Evolutionary conservation across 2,113 vertebrate species (phyloP).

Genomic region (Cynoglossus semilaevis): DNA sequence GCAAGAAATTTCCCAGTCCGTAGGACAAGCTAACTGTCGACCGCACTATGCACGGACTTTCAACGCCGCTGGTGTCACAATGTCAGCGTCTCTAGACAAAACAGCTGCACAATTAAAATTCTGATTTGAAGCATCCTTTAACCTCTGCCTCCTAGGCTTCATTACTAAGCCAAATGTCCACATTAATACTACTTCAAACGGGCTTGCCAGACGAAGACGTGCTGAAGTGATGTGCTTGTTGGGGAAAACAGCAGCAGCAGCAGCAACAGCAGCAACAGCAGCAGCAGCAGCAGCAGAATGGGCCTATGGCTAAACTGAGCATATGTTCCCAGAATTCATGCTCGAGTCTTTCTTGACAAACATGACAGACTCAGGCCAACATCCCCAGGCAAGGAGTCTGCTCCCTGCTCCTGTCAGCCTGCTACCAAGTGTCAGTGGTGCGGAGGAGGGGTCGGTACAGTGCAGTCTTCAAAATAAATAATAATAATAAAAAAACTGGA

Average conservation of each 20-base stretch:
- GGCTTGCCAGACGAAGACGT: slow-evolving; percentile 40
- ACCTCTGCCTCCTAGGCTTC: slow-evolving; percentile 23
- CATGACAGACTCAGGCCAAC: slow-evolving; percentile 55
- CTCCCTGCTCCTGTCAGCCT: slow-evolving; percentile 33
- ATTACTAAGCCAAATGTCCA: slow-evolving; percentile 18
- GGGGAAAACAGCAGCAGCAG: slow-evolving; percentile 21
- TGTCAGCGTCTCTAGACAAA: slow-evolving; percentile 9
- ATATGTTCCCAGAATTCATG: slow-evolving; percentile 64
- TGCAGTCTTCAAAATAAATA: no score
- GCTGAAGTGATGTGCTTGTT: slow-evolving; percentile 53
- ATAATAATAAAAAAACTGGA: background rate
- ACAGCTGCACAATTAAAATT: slow-evolving; percentile 8
- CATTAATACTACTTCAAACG: slow-evolving; percentile 20
- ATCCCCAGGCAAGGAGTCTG: slow-evolving; percentile 60
- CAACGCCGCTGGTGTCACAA: background rate
- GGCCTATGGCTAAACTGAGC: slow-evolving; percentile 70
- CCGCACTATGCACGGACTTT: background rate
- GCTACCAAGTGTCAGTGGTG: slow-evolving; percentile 24
- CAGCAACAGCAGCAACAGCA: slow-evolving; percentile 35
- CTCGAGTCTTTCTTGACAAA: slow-evolving; percentile 55
- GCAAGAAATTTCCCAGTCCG: slow-evolving; percentile 8
- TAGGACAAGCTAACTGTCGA: background rate
- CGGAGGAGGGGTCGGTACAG: background rate
- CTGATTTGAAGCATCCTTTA: slow-evolving; percentile 28
- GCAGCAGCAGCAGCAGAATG: slow-evolving; percentile 48